These are phyloP conservation scores for Sturmia bella DNA, from an alignment of 2,888 invertebrate species.

Conservation along the genomic window DNA sequence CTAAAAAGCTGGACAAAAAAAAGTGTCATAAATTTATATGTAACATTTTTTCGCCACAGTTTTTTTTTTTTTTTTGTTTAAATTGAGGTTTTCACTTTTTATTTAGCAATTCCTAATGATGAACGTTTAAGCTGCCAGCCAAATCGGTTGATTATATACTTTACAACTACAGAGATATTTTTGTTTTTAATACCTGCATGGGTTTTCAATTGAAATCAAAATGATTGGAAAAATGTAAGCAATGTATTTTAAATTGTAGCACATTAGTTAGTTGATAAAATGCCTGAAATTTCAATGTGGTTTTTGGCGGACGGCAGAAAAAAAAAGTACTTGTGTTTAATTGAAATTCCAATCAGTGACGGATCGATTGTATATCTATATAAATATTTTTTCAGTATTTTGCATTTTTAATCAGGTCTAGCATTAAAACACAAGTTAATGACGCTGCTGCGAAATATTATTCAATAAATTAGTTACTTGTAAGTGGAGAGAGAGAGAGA, in stretches of 20 bases:
- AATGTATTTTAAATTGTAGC: conserved; percentile 49
- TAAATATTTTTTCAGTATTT: background rate
- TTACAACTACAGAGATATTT: too few relatives aligned
- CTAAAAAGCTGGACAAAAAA: conserved; percentile 14
- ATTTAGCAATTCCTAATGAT: conserved; percentile 32
- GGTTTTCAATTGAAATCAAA: conserved; percentile 7
- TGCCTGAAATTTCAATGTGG: conserved; percentile 46
- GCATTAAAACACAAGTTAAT: conserved; percentile 34
- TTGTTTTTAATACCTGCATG: conserved; percentile 10
- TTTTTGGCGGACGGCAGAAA: conserved; percentile 19
- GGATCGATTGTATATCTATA: conserved; percentile 40
- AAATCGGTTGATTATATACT: too few relatives aligned
- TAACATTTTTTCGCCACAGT: conserved; percentile 1
- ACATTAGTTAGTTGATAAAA: conserved; percentile 29
- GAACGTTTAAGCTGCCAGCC: conserved; percentile 30
- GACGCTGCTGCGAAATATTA: conserved; percentile 53
- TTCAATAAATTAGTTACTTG: conserved; percentile 41
- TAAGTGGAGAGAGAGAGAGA: background rate
- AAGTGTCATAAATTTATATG: conserved; percentile 42
- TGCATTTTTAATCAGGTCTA: conserved; percentile 48
- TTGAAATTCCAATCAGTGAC: conserved; percentile 60
- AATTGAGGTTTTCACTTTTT: conserved; percentile 47
- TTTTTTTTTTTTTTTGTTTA: conserved; percentile 15
- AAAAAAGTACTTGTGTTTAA: conserved; percentile 42
- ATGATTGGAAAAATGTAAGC: conserved; percentile 8